Evolutionary conservation across 1,140 invertebrate species (phyloP).

Genomic region (Triops cancriformis): DNA sequence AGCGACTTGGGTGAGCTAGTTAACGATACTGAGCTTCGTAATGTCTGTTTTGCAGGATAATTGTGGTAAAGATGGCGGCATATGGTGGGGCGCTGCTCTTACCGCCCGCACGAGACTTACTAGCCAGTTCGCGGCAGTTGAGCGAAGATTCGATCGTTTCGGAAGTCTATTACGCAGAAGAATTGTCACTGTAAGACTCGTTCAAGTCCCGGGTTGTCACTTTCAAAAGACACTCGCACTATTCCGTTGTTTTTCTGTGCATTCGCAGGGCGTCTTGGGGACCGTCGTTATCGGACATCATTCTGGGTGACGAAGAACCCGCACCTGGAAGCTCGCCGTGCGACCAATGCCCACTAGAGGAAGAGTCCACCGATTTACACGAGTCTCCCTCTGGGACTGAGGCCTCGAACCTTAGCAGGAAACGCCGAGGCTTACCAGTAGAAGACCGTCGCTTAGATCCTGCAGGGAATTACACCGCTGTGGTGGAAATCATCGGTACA

Average conservation of each 20-base stretch:
- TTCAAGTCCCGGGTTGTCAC: too few relatives aligned
- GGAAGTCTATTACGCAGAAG: not conserved
- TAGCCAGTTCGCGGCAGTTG: not conserved
- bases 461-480: conserved; percentile 68
- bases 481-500: conserved; percentile 67
- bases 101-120: not conserved
- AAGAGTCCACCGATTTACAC: not conserved
- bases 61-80: not conserved
- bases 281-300: not conserved
- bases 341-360: not conserved
- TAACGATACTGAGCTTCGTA: not conserved
- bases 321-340: not conserved
- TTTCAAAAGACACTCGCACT: too few relatives aligned
- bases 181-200: not conserved
- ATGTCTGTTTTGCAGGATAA: not conserved
- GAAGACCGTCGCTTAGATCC: conserved; percentile 62
- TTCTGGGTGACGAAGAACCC: not conserved
- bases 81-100: not conserved
- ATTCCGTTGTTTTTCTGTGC: not conserved
- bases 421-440: not conserved
- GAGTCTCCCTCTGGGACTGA: not conserved
- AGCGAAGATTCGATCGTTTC: not conserved
- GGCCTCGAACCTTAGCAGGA: not conserved
- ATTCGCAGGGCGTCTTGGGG: not conserved
- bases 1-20: too few relatives aligned